Percentiles rank a stretch among this genome's conserved stretches.
phyloP scores from a whole-genome alignment of 2,113 vertebrate species.

The Dolichallabes microphthalmus region DNA sequence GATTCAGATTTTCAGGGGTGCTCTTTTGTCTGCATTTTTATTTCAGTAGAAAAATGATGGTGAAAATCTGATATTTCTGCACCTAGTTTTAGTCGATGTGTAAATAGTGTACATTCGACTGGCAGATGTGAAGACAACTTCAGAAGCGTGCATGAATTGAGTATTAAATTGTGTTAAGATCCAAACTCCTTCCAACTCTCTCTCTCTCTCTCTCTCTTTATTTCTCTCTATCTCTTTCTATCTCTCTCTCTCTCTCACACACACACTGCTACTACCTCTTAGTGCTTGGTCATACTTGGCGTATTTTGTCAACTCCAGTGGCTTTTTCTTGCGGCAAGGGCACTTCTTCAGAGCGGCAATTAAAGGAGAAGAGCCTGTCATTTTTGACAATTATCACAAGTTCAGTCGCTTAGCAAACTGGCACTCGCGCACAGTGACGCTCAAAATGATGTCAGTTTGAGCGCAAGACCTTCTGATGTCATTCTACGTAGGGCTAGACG shows the following conservation, averaged over 20 bases:
- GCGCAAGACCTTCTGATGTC: neutral
- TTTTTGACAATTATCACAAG: slow-evolving; percentile 54
- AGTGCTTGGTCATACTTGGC: slow-evolving; percentile 43
- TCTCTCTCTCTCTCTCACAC: neutral
- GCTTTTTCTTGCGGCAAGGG: slow-evolving; percentile 49
- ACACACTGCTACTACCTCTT: neutral
- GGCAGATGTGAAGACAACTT: neutral
- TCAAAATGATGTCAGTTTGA: slow-evolving; percentile 27
- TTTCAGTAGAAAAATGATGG: neutral
- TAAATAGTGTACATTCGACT: neutral
- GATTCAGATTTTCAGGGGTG: slow-evolving; percentile 28
- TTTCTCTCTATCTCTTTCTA: no score
- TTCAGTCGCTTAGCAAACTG: slow-evolving; percentile 34
- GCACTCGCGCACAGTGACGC: slow-evolving; percentile 34
- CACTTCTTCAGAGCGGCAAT: slow-evolving; percentile 43
- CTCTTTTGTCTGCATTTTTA: slow-evolving; percentile 1
- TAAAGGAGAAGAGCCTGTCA: slow-evolving; percentile 53
- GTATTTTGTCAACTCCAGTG: slow-evolving; percentile 29
- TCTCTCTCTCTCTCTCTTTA: neutral
- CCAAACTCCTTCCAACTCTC: neutral
- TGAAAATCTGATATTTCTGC: neutral
- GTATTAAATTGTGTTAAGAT: slow-evolving; percentile 9
- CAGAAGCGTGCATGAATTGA: neutral
- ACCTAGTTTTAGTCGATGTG: neutral
- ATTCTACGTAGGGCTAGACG: neutral